Evolutionary conservation across 2,888 invertebrate genomes (phyloP).

Genomic region (Scrobipalpa atriplicella): DNA sequence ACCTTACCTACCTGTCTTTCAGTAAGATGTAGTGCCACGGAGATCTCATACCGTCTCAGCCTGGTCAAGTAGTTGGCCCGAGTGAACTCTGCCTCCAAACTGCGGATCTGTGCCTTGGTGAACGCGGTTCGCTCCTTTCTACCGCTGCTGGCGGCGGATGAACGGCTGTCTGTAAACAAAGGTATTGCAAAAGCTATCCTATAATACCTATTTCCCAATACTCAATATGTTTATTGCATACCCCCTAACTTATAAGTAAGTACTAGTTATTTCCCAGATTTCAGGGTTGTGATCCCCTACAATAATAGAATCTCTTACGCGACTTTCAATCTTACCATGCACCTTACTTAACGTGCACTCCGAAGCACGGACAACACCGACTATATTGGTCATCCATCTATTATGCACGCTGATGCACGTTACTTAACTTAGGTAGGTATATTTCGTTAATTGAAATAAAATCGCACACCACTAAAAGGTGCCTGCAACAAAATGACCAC

Average conservation of each 20-base stretch:
- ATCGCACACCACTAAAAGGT: too few relatives aligned
- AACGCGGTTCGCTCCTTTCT: slow-evolving; percentile 96
- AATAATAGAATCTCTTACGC: too few relatives aligned
- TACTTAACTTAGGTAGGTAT: not conserved
- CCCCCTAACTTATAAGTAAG: too few relatives aligned
- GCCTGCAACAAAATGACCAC: not conserved
- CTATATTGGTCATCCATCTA: not conserved
- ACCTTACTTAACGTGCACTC: not conserved
- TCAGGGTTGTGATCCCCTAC: too few relatives aligned
- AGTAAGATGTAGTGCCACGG: slow-evolving; percentile 93
- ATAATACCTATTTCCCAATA: too few relatives aligned
- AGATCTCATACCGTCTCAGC: slow-evolving; percentile 95
- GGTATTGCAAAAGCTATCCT: not conserved
- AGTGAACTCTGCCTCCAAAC: slow-evolving; percentile 93
- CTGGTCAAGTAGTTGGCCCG: slow-evolving; percentile 96
- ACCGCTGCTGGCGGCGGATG: slow-evolving; percentile 42
- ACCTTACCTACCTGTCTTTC: slow-evolving; percentile 90
- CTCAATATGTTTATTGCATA: too few relatives aligned
- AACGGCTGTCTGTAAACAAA: slow-evolving; percentile 9
- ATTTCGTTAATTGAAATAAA: too few relatives aligned
- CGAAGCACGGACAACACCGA: not conserved
- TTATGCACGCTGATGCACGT: not conserved
- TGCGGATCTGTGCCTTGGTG: slow-evolving; percentile 93
- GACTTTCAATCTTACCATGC: not conserved
- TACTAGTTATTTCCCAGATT: too few relatives aligned